Percentiles rank a stretch among this genome's conserved stretches.
phyloP scores from a whole-genome alignment of 2,888 invertebrate genomes.

The Scrobipalpa costella region DNA sequence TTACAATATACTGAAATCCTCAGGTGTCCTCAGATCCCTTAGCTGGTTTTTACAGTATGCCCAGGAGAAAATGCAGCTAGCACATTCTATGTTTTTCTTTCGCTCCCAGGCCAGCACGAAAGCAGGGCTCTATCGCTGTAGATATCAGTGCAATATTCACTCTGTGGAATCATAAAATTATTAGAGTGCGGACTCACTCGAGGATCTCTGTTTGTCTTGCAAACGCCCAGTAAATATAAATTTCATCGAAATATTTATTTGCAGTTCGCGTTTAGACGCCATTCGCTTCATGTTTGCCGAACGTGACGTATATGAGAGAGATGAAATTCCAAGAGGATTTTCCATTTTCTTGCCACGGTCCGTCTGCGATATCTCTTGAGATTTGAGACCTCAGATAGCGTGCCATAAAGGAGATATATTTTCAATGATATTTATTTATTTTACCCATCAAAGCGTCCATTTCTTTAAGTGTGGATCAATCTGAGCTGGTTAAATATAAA shows the following conservation, averaged over 20 bases:
- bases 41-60: too few species aligned
- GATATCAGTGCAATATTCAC: too few species aligned
- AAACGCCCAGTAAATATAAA: conserved; percentile 49
- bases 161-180: background rate
- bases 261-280: conserved; percentile 43
- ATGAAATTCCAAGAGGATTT: conserved; percentile 33
- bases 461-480: too few species aligned
- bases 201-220: conserved; percentile 37
- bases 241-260: conserved; percentile 53
- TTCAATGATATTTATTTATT: background rate
- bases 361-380: background rate
- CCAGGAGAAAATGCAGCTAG: too few species aligned
- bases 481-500: too few species aligned
- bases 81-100: too few species aligned
- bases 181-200: conserved; percentile 30
- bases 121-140: too few species aligned
- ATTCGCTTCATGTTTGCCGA: conserved; percentile 46
- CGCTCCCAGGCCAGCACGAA: too few species aligned
- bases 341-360: conserved; percentile 20
- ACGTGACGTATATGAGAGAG: conserved; percentile 45
- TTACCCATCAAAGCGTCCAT: too few species aligned
- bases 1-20: too few species aligned
- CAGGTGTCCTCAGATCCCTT: too few species aligned
- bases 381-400: background rate
- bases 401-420: background rate